These are phyloP conservation scores for Catamblyrhynchus diadema DNA, from an alignment of 2,797 vertebrate species.

Conservation along the genomic window DNA sequence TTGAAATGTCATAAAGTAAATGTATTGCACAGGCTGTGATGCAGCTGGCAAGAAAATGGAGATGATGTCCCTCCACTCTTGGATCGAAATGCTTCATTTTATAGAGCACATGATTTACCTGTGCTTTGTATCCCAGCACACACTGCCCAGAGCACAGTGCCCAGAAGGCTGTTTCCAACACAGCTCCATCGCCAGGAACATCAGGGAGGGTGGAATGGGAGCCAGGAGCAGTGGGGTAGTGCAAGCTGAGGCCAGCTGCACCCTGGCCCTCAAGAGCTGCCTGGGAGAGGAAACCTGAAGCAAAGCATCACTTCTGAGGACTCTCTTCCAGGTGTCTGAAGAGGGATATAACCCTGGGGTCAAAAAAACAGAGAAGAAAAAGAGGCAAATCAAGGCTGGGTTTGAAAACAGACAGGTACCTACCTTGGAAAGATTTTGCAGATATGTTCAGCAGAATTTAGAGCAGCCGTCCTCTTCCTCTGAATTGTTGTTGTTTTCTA, in stretches of 20 bases:
- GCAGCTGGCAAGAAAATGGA: background rate
- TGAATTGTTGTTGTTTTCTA: background rate
- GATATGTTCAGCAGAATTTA: background rate
- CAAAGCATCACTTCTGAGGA: background rate
- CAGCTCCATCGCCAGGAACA: background rate
- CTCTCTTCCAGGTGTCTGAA: background rate
- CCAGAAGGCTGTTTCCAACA: background rate
- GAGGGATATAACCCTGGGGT: background rate
- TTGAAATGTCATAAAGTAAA: background rate
- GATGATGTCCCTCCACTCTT: background rate
- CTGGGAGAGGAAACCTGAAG: background rate
- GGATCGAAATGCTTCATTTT: background rate
- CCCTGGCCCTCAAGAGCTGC: background rate
- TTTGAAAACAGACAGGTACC: background rate
- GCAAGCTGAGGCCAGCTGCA: background rate
- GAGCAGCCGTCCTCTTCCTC: background rate
- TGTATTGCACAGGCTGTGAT: background rate
- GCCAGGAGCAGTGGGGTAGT: background rate
- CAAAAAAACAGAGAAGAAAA: background rate
- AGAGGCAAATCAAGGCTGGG: background rate
- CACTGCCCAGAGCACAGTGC: background rate
- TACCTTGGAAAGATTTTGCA: background rate
- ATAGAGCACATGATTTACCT: conserved; percentile 2
- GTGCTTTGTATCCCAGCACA: background rate
- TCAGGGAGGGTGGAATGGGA: background rate